These are phyloP conservation scores for Lethenteron reissneri DNA, from an alignment of 2,113 vertebrate genomes.

Conservation along the genomic window DNA sequence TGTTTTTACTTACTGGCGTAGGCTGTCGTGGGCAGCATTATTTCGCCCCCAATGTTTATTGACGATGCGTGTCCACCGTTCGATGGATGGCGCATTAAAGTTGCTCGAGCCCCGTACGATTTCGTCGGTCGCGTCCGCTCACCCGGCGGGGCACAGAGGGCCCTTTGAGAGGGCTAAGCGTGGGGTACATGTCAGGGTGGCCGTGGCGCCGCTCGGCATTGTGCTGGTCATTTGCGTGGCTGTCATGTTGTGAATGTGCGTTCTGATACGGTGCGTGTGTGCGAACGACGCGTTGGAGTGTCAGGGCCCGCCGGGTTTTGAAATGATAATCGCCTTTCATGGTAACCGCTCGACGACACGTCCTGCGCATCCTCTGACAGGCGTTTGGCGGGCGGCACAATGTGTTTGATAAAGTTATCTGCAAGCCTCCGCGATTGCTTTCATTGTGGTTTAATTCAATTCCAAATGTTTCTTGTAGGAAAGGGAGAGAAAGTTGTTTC, in stretches of 20 bases:
- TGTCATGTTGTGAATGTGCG: background rate
- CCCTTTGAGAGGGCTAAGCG: background rate
- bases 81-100: no score
- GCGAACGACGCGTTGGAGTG: background rate
- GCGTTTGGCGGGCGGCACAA: background rate
- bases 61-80: no score
- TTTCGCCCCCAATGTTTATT: no score
- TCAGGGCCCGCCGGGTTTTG: background rate
- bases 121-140: no score
- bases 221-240: background rate
- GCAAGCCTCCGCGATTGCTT: background rate
- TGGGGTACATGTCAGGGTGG: background rate
- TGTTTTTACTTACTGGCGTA: no score
- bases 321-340: slow-evolving; percentile 5
- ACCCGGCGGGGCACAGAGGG: no score
- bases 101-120: no score
- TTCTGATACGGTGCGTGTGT: background rate
- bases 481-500: no score
- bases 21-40: no score
- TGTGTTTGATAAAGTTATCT: background rate
- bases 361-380: background rate
- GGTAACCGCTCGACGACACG: background rate
- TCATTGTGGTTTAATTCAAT: background rate
- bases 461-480: no score
- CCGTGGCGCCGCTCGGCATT: background rate